phyloP scores from a whole-genome alignment of 2,888 invertebrate species.

The Parnassius orleans region DNA sequence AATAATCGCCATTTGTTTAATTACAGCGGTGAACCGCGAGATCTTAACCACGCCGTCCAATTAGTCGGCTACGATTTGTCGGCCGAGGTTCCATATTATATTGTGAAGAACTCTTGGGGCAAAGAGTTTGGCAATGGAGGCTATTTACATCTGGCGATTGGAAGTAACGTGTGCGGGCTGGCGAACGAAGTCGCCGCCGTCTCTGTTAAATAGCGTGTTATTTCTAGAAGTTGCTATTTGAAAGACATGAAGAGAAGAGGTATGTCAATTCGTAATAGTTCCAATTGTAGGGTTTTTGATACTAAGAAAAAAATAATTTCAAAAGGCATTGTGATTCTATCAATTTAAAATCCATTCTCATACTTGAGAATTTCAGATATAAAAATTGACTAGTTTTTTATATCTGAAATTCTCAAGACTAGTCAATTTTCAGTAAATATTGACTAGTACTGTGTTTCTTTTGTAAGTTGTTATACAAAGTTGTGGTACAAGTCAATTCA shows the following conservation, averaged over 20 bases:
- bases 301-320: too few relatives aligned
- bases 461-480: too few relatives aligned
- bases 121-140: constrained; percentile 87
- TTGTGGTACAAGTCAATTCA: too few relatives aligned
- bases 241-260: not conserved
- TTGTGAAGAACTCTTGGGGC: constrained; percentile 94
- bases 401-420: too few relatives aligned
- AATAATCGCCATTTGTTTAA: not conserved
- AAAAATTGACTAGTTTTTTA: too few relatives aligned
- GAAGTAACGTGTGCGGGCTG: constrained; percentile 88
- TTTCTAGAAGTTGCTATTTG: not conserved
- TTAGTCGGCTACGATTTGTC: constrained; percentile 90
- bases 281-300: too few relatives aligned
- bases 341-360: too few relatives aligned
- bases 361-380: too few relatives aligned
- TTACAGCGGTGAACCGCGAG: constrained; percentile 70
- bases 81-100: constrained; percentile 87
- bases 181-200: constrained; percentile 86
- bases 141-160: constrained; percentile 88
- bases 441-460: too few relatives aligned
- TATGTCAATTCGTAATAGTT: too few relatives aligned
- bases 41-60: constrained; percentile 91
- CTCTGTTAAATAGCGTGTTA: constrained; percentile 52
- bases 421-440: too few relatives aligned
- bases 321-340: too few relatives aligned